Evolutionary conservation across 2,797 vertebrate genomes (phyloP).

Genomic region (Betta splendens): DNA sequence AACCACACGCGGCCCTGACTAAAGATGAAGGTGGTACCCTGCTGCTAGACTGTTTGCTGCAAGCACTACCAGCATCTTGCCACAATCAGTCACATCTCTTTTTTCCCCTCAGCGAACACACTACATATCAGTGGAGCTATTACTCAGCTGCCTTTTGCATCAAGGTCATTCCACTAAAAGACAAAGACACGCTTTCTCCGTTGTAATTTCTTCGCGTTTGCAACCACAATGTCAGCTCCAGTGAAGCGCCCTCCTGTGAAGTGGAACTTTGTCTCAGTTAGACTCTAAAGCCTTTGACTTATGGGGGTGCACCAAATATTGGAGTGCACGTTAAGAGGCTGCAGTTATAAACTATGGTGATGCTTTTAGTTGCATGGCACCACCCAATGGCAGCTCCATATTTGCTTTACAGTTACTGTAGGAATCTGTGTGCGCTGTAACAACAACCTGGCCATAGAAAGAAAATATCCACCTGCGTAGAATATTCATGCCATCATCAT

Average conservation of each 20-base stretch:
- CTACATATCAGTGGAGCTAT: constrained; percentile 22
- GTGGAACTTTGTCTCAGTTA: constrained; percentile 40
- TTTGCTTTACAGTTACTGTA: not conserved
- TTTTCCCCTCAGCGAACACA: constrained; percentile 19
- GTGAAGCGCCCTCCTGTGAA: not conserved
- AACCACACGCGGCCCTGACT: constrained; percentile 54
- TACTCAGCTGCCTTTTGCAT: constrained; percentile 11
- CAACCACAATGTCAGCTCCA: constrained; percentile 23
- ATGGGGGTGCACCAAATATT: not conserved
- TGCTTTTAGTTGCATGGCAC: not conserved
- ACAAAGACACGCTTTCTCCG: constrained; percentile 18
- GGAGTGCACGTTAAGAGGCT: not conserved
- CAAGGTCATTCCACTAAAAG: constrained; percentile 40
- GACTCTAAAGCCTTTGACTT: constrained; percentile 18
- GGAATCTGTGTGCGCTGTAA: constrained; percentile 3
- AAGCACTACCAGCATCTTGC: constrained; percentile 31
- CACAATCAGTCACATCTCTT: constrained; percentile 29
- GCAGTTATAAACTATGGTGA: not conserved
- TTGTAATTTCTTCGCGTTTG: not conserved
- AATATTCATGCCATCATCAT: constrained; percentile 60
- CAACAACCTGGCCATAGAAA: constrained; percentile 15
- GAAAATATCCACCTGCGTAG: constrained; percentile 14
- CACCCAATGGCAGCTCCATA: not conserved
- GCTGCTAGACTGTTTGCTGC: constrained; percentile 48
- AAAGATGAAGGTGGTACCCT: constrained; percentile 56